Base-by-base conservation (phyloP, 1,140 invertebrate species). In the Charaxes varanes region DNA sequence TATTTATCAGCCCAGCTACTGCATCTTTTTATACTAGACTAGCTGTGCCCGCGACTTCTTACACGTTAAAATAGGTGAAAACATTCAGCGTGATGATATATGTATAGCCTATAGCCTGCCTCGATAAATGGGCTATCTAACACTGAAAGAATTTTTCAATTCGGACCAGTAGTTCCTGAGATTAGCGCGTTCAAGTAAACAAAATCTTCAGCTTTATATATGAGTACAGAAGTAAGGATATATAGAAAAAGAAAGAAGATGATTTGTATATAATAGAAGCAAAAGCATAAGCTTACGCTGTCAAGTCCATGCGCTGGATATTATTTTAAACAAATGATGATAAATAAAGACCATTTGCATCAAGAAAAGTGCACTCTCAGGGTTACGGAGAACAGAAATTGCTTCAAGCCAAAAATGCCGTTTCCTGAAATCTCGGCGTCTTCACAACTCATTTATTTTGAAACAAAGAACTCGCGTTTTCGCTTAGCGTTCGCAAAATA, bases 381-480 rank as follows among this genome's bases (percentile, higher is more conserved):
- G 41, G 33, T 44, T 43, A 32, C 7, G 11, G 14, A 26, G 7
- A 41, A 27, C 37, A 51, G 45, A 50, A 47, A 48, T 45, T 42
- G 33, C 38, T 36, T 22, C 40, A 36, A 38, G 24, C 38, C 35
- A 35, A 43, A 57, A 57, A 46, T 48, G 45, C 41, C 45, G 38
- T 42, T 51, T 50, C 30, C 27, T 43, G 33, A 54, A 44, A 44
- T 36, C 40, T 51, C 41, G 31, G 17, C 49, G 42, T 49, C 54
- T 55, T 53, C 38, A 49, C 54, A 47, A 49, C 30, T 43, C 54
- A 57, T 57, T 53, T 57, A 52, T 53, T 53, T 31, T 18, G 22
- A 53, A 50, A 57, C 49, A 57, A 57, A 53, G 49, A 41, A 36
- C 44, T 16, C 28, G 28, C 22, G 42, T 37, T 54, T 50, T 50